phyloP scores from a whole-genome alignment of 2,113 vertebrate genomes.

The Tachysurus vachellii region DNA sequence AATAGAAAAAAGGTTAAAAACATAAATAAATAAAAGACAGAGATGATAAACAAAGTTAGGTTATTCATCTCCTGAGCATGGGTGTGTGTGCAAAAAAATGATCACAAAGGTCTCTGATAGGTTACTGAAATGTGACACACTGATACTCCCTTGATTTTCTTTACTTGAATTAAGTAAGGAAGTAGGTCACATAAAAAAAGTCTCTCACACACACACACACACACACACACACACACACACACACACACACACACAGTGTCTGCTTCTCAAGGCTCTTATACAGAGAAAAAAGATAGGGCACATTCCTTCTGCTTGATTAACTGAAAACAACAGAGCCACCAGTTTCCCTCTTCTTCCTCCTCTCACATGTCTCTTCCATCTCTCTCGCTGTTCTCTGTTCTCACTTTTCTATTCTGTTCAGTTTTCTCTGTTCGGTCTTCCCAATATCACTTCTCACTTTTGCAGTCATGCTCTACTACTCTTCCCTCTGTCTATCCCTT shows the following conservation, averaged over 20 bases:
- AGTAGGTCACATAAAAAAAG: not conserved
- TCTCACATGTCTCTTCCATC: conserved; percentile 32
- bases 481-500: conserved; percentile 7
- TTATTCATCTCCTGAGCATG: not conserved
- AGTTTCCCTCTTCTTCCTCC: conserved; percentile 28
- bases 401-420: conserved; percentile 27
- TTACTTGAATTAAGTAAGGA: not conserved
- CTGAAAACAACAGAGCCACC: conserved; percentile 55
- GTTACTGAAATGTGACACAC: not conserved
- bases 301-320: conserved; percentile 65
- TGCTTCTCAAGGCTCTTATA: conserved; percentile 54
- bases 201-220: not conserved
- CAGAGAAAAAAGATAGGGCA: conserved; percentile 54
- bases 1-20: no score
- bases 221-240: conserved; percentile 25
- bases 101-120: not conserved
- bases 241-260: conserved; percentile 31
- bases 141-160: not conserved
- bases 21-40: not conserved
- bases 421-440: not conserved
- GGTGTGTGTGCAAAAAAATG: not conserved
- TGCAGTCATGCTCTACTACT: conserved; percentile 19
- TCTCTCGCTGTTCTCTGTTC: conserved; percentile 41
- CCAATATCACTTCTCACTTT: conserved; percentile 43
- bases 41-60: not conserved